Evolutionary conservation across 2,113 vertebrate species (phyloP).

Genomic region (Strigops habroptila): DNA sequence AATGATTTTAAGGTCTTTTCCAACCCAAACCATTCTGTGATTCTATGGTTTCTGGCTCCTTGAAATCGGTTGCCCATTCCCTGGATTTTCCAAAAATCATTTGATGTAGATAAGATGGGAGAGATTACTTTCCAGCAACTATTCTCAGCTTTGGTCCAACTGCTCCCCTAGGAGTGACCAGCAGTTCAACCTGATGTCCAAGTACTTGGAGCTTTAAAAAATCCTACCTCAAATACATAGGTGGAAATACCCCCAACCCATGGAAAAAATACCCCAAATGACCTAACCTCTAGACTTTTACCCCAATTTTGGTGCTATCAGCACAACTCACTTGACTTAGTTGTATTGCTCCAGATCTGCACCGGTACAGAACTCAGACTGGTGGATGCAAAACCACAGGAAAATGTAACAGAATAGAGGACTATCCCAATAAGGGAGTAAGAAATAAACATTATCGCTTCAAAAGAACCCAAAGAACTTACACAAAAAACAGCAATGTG

Average conservation of each 20-base stretch:
- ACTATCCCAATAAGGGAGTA: neutral
- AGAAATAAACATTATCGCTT: constrained; percentile 8
- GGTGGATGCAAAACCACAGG: neutral
- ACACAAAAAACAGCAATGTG: neutral
- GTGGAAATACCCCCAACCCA: neutral
- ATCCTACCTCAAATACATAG: neutral
- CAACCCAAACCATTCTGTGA: neutral
- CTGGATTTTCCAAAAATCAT: neutral
- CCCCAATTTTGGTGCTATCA: neutral
- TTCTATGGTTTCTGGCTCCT: neutral
- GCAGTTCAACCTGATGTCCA: neutral
- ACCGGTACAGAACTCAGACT: neutral
- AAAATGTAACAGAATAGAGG: neutral
- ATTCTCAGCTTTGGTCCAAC: neutral
- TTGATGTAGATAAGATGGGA: neutral
- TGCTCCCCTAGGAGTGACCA: neutral
- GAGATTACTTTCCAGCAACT: neutral
- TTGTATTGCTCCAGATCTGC: neutral
- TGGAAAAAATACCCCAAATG: neutral
- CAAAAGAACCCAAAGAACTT: neutral
- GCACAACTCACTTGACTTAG: neutral
- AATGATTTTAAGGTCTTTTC: neutral
- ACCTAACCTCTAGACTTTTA: neutral
- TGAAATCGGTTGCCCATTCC: rapidly evolving
- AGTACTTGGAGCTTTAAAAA: neutral